Conservation (phyloP, 1,140 invertebrate genomes). For the Physella acuta region DNA sequence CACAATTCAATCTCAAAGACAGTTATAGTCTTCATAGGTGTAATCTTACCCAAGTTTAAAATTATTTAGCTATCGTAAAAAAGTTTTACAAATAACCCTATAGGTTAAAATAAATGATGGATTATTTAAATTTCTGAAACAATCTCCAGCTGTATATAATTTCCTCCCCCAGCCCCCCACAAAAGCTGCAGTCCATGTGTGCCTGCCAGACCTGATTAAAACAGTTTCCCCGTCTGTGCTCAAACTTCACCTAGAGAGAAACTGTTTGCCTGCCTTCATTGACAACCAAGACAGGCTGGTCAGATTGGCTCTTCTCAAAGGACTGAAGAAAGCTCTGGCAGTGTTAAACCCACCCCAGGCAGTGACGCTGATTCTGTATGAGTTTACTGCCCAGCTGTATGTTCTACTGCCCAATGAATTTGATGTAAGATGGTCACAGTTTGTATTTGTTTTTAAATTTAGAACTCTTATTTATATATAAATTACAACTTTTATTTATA, state of each 20-base stretch:
- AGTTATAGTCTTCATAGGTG: background rate
- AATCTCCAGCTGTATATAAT: no score
- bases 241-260: slow-evolving; percentile 34
- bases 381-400: slow-evolving; percentile 35
- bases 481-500: no score
- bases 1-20: no score
- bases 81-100: no score
- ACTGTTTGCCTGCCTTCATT: slow-evolving; percentile 31
- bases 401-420: slow-evolving; percentile 16
- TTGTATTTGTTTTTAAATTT: slow-evolving; percentile 15
- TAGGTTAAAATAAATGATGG: no score
- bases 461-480: no score
- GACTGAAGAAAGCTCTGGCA: slow-evolving; percentile 40
- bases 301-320: slow-evolving; percentile 33
- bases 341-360: slow-evolving; percentile 46
- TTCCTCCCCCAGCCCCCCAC: background rate
- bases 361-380: slow-evolving; percentile 37
- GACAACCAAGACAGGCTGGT: background rate
- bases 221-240: slow-evolving; percentile 29
- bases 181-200: slow-evolving; percentile 17
- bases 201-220: slow-evolving; percentile 33
- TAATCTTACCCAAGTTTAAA: background rate
- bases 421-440: slow-evolving; percentile 22
- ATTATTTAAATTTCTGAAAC: no score
- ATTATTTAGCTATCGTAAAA: background rate